phyloP scores from a whole-genome alignment of 2,797 vertebrate species.

The Syndactyla subalaris region DNA sequence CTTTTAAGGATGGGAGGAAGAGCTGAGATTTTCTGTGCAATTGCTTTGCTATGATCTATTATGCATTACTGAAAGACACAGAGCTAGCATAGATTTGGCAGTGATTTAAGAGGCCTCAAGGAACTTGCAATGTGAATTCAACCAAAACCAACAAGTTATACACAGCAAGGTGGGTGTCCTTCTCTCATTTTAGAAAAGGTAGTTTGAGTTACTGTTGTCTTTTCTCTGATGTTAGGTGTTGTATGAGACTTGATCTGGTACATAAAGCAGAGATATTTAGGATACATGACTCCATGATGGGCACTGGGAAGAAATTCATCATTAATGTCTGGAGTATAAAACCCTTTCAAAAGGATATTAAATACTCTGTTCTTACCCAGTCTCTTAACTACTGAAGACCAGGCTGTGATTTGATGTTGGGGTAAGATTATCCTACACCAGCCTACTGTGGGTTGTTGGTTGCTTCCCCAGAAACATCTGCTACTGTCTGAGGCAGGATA shows the following conservation, averaged over 20 bases:
- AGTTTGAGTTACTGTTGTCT: background rate
- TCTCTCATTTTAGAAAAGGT: background rate
- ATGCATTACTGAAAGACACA: rapidly evolving
- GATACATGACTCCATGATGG: background rate
- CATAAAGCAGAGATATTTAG: background rate
- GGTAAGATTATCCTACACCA: background rate
- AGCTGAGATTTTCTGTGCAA: background rate
- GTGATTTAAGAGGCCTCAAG: background rate
- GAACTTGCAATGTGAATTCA: background rate
- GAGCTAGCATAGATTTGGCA: background rate
- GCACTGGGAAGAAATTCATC: background rate
- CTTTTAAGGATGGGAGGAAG: background rate
- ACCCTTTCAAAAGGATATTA: background rate
- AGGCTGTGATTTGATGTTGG: background rate
- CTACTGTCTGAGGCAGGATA: background rate
- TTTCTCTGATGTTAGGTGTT: background rate
- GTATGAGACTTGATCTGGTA: background rate
- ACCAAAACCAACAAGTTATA: background rate
- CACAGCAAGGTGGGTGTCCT: background rate
- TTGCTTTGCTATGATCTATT: background rate
- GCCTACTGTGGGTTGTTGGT: background rate
- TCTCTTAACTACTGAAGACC: background rate
- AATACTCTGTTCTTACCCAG: background rate
- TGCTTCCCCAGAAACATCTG: slow-evolving; percentile 33
- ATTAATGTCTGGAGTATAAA: background rate